phyloP scores from a whole-genome alignment of 2,888 invertebrate genomes.

The Cephalotes varians region DNA sequence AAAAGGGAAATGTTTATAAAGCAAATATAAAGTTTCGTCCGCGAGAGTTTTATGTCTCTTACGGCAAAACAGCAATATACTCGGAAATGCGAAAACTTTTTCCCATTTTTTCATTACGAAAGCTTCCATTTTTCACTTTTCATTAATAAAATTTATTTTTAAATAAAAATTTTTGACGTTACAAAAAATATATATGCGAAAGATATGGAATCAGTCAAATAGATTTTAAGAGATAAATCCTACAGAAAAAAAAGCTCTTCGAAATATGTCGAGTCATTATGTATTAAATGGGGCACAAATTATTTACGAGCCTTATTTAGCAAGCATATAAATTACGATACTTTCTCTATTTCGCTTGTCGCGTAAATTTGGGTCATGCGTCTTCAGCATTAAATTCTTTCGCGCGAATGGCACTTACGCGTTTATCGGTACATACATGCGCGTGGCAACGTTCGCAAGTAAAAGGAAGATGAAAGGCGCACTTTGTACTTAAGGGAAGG shows the following conservation, averaged over 20 bases:
- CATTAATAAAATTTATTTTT: background rate
- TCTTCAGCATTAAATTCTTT: conserved; percentile 30
- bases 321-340: background rate
- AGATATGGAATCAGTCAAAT: background rate
- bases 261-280: background rate
- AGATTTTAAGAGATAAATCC: background rate
- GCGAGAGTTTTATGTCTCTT: conserved; percentile 15
- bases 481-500: conserved; percentile 47
- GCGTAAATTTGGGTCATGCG: conserved; percentile 12
- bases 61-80: background rate
- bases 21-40: conserved; percentile 33
- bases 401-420: background rate
- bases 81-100: background rate
- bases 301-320: background rate
- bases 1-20: conserved; percentile 46
- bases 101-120: background rate
- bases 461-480: conserved; percentile 41
- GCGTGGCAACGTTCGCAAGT: conserved; percentile 6
- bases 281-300: background rate
- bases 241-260: background rate
- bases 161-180: background rate
- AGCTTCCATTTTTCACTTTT: background rate
- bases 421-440: background rate
- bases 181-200: background rate
- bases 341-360: background rate